Evolutionary conservation across 2,888 invertebrate genomes (phyloP).

Genomic region (Chrysolina oricalcia): DNA sequence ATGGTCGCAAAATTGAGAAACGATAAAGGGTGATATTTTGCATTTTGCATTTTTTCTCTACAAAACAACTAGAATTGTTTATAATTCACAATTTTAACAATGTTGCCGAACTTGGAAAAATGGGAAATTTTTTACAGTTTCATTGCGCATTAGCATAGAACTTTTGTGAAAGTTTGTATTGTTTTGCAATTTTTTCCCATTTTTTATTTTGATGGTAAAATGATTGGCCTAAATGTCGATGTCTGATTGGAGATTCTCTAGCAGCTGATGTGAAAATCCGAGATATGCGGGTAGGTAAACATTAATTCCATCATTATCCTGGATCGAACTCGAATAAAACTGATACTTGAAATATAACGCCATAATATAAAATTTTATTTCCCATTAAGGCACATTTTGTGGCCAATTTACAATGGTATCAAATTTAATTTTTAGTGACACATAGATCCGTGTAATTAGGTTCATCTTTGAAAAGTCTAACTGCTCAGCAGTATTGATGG

Average conservation of each 20-base stretch:
- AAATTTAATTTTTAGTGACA: neutral
- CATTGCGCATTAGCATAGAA: too few species aligned
- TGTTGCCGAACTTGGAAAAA: too few species aligned
- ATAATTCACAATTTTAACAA: too few species aligned
- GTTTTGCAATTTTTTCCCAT: too few species aligned
- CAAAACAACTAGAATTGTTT: too few species aligned
- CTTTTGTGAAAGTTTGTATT: too few species aligned
- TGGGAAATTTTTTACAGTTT: too few species aligned
- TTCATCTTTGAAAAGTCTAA: neutral
- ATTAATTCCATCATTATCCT: neutral
- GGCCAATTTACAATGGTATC: neutral
- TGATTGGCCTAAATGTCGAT: neutral
- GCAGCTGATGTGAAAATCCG: neutral
- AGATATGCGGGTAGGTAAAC: constrained; percentile 8
- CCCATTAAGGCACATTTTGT: neutral
- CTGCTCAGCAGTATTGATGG: too few species aligned
- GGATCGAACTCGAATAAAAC: neutral
- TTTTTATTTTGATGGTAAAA: too few species aligned
- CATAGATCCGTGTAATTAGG: neutral
- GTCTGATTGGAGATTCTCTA: neutral
- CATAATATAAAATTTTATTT: neutral
- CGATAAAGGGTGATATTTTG: too few species aligned
- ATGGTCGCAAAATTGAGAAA: too few species aligned
- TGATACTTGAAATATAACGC: neutral
- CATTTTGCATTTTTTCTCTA: too few species aligned